These are phyloP conservation scores for Sarcophaga variegata DNA, from an alignment of 2,888 invertebrate species.

Conservation along the genomic window DNA sequence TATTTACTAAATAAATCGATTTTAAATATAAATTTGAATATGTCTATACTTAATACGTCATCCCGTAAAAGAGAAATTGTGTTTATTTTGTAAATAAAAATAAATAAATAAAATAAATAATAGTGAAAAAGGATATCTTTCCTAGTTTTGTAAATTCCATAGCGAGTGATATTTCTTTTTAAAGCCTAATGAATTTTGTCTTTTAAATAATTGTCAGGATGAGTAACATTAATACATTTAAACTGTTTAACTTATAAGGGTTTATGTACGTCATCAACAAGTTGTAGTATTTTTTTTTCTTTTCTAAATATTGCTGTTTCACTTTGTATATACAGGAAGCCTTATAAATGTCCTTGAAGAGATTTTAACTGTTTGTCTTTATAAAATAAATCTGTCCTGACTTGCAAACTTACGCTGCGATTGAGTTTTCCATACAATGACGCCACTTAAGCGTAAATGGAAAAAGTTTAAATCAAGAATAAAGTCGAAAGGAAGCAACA, in stretches of 20 bases:
- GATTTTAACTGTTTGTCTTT: slow-evolving; percentile 6
- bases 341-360: slow-evolving; percentile 58
- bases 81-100: too few species aligned
- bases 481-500: slow-evolving; percentile 43
- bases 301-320: neutral
- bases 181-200: too few species aligned
- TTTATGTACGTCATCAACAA: slow-evolving; percentile 54
- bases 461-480: slow-evolving; percentile 16
- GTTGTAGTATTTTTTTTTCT: slow-evolving; percentile 43
- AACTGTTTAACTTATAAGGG: slow-evolving; percentile 14
- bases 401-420: slow-evolving; percentile 46
- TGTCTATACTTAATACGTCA: too few species aligned
- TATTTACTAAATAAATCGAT: too few species aligned
- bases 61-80: too few species aligned
- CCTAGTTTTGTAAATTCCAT: too few species aligned
- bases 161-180: too few species aligned
- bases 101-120: too few species aligned
- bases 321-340: slow-evolving; percentile 25
- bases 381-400: slow-evolving; percentile 48
- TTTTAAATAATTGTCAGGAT: too few species aligned
- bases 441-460: slow-evolving; percentile 64
- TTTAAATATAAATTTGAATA: too few species aligned
- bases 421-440: slow-evolving; percentile 62
- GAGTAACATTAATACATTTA: neutral
- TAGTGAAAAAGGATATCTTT: too few species aligned